phyloP scores from a whole-genome alignment of 2,888 invertebrate species.

The Nomada hirtipes region DNA sequence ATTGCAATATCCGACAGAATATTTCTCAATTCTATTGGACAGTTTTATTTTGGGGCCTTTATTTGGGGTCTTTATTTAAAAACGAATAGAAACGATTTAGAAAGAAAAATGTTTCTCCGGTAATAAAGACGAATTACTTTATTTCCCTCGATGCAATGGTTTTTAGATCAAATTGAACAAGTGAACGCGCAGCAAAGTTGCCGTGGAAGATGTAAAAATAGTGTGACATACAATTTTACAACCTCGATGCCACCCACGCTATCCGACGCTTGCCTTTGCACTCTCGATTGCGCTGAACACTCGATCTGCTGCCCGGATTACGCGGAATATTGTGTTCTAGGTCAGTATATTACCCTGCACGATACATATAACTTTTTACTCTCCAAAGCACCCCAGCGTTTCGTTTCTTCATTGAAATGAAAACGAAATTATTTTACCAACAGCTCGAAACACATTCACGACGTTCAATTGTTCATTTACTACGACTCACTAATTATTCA shows the following conservation, averaged over 20 bases:
- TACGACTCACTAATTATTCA: too few relatives aligned
- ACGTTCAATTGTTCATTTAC: too few relatives aligned
- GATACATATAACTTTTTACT: background rate
- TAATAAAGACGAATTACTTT: background rate
- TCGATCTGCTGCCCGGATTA: constrained; percentile 90
- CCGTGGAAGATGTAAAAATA: constrained; percentile 77
- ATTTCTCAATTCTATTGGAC: too few relatives aligned
- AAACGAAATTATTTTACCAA: background rate
- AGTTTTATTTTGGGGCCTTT: too few relatives aligned
- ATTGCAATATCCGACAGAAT: too few relatives aligned
- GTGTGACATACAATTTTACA: constrained; percentile 51
- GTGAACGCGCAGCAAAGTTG: constrained; percentile 80
- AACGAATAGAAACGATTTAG: background rate
- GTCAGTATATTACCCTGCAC: constrained; percentile 71
- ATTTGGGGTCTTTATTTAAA: too few relatives aligned
- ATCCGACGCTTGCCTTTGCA: constrained; percentile 86
- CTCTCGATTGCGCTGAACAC: constrained; percentile 85
- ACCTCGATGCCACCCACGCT: constrained; percentile 54
- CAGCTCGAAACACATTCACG: too few relatives aligned
- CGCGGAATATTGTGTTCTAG: constrained; percentile 86
- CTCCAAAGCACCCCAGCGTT: background rate
- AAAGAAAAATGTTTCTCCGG: background rate
- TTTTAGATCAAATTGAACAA: constrained; percentile 80
- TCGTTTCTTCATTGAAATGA: background rate
- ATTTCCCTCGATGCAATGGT: constrained; percentile 5